Percentiles rank a stretch among this genome's conserved stretches.
These are phyloP conservation scores for Lissonota sp. DNA, from an alignment of 2,888 invertebrate genomes.

Conservation along the genomic window DNA sequence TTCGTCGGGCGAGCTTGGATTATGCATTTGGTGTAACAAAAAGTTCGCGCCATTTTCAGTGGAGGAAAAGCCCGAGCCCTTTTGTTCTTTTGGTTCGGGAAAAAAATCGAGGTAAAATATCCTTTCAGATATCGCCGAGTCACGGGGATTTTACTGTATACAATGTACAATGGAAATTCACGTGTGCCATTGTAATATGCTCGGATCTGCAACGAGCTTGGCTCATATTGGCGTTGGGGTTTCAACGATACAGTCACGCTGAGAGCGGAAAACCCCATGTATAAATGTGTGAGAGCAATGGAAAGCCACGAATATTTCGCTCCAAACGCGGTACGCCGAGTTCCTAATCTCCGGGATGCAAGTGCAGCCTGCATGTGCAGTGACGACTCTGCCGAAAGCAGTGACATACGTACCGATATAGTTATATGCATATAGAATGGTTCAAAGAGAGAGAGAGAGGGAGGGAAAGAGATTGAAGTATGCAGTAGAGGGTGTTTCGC, in stretches of 20 bases:
- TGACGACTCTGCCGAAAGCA: slow-evolving; percentile 25
- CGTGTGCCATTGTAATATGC: too few species aligned
- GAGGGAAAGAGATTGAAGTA: not conserved
- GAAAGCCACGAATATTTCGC: slow-evolving; percentile 62
- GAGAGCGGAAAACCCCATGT: not conserved
- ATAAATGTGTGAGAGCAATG: slow-evolving; percentile 31
- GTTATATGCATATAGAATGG: slow-evolving; percentile 6
- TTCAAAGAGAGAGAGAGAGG: not conserved
- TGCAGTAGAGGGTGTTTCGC: slow-evolving; percentile 65
- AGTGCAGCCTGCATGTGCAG: slow-evolving; percentile 35
- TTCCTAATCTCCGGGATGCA: slow-evolving; percentile 66
- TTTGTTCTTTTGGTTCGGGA: too few species aligned
- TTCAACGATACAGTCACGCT: too few species aligned
- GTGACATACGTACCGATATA: not conserved
- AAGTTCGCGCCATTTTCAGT: too few species aligned
- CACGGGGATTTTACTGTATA: too few species aligned
- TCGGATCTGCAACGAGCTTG: slow-evolving; percentile 24
- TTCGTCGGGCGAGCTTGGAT: too few species aligned
- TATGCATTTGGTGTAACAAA: too few species aligned
- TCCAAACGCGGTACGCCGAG: slow-evolving; percentile 58
- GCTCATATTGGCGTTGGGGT: slow-evolving; percentile 32
- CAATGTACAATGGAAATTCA: too few species aligned
- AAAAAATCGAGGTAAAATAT: too few species aligned
- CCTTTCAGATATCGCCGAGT: too few species aligned
- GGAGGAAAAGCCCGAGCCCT: too few species aligned